phyloP scores from a whole-genome alignment of 2,888 invertebrate species.

The Spatulosminthurus flaviceps region DNA sequence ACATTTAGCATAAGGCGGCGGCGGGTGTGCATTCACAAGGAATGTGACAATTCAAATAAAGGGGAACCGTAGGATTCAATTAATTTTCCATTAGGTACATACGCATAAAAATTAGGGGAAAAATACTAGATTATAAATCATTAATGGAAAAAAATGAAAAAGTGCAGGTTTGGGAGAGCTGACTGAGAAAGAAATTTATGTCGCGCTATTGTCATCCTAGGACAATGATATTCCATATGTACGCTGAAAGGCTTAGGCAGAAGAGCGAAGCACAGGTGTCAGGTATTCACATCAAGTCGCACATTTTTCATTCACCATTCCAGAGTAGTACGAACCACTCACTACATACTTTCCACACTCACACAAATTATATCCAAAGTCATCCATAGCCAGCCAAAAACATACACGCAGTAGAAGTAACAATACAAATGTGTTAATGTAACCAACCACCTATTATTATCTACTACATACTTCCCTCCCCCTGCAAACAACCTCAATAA shows the following conservation, averaged over 20 bases:
- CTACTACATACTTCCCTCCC: not conserved
- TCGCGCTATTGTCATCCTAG: constrained; percentile 12
- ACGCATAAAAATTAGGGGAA: not conserved
- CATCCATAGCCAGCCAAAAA: too few species aligned
- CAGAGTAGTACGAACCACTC: too few species aligned
- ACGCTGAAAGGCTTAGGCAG: not conserved
- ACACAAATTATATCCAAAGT: not conserved
- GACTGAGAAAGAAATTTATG: constrained; percentile 17
- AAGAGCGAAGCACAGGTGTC: constrained; percentile 36
- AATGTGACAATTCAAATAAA: too few species aligned
- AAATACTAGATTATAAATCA: not conserved
- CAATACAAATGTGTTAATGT: not conserved
- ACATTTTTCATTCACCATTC: constrained; percentile 38
- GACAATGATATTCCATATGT: not conserved
- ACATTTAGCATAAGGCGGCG: too few species aligned
- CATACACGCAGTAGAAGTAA: not conserved
- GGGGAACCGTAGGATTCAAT: not conserved
- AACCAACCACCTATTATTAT: not conserved
- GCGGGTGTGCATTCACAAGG: too few species aligned
- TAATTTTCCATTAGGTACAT: not conserved
- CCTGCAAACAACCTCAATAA: too few species aligned
- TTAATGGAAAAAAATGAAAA: not conserved
- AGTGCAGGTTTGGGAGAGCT: too few species aligned
- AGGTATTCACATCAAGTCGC: constrained; percentile 36
- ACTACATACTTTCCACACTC: not conserved